Evolutionary conservation across 2,888 invertebrate genomes (phyloP).

Genomic region (Boloria euphrosyne): DNA sequence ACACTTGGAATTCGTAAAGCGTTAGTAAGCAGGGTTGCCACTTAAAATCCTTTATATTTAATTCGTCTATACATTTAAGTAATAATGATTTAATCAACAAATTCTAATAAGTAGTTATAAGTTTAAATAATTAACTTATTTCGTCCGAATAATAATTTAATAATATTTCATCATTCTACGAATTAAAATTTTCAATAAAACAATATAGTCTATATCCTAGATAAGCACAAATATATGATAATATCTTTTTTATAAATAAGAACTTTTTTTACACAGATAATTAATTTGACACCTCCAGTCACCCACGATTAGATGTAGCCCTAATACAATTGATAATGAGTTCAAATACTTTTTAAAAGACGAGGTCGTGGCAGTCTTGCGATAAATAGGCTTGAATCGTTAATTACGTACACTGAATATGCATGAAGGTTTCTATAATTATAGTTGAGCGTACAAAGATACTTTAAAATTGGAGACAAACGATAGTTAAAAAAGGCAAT

Average conservation of each 20-base stretch:
- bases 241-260: background rate
- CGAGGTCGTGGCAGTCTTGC: conserved; percentile 36
- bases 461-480: conserved; percentile 32
- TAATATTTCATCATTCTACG: too few species aligned
- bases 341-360: conserved; percentile 37
- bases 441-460: conserved; percentile 34
- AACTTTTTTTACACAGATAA: too few species aligned
- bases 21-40: conserved; percentile 40
- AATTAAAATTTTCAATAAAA: too few species aligned
- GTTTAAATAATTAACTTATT: too few species aligned
- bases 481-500: background rate
- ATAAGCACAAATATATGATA: background rate
- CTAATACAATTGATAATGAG: conserved; percentile 36
- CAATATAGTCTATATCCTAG: too few species aligned
- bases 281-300: too few species aligned
- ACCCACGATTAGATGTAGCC: background rate
- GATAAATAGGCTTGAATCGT: conserved; percentile 38
- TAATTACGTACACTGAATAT: conserved; percentile 39
- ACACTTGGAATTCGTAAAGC: conserved; percentile 57
- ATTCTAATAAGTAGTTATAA: too few species aligned
- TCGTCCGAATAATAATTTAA: too few species aligned
- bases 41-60: background rate
- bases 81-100: too few species aligned
- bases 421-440: conserved; percentile 39
- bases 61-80: too few species aligned